phyloP scores from a whole-genome alignment of 2,888 invertebrate genomes.

The Patella depressa region DNA sequence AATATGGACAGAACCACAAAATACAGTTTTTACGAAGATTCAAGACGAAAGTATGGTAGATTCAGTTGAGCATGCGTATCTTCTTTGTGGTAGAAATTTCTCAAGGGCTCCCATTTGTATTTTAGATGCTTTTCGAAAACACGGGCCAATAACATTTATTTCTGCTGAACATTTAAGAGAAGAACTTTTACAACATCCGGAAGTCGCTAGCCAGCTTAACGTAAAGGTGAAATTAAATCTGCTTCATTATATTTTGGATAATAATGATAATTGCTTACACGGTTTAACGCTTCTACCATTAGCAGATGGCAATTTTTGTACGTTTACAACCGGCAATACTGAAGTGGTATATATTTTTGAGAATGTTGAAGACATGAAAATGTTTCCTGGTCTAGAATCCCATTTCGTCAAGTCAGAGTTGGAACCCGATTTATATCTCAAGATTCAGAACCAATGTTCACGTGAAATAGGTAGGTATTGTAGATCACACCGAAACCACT shows the following conservation, averaged over 20 bases:
- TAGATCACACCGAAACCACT: no score
- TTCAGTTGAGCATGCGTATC: background rate
- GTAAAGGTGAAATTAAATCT: background rate
- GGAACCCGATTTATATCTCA: no score
- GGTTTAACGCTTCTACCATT: conserved; percentile 15
- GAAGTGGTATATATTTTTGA: conserved; percentile 11
- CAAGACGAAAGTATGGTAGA: background rate
- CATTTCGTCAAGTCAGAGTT: no score
- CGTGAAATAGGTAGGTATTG: no score
- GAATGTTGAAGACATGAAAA: background rate
- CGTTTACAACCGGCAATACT: background rate
- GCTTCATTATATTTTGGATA: conserved; percentile 15
- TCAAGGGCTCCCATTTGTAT: background rate
- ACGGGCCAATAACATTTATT: background rate
- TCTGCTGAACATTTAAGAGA: background rate
- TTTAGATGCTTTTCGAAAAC: background rate
- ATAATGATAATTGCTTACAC: background rate
- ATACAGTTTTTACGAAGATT: background rate
- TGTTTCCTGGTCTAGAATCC: conserved; percentile 20
- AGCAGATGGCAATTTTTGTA: conserved; percentile 18
- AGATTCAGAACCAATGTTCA: no score
- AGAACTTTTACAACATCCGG: background rate
- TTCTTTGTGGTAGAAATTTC: conserved; percentile 8
- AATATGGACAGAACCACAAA: conserved; percentile 11
- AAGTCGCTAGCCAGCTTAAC: background rate